Base-by-base conservation (phyloP, 2,888 invertebrate species). In the Troglohyphantes excavatus region DNA sequence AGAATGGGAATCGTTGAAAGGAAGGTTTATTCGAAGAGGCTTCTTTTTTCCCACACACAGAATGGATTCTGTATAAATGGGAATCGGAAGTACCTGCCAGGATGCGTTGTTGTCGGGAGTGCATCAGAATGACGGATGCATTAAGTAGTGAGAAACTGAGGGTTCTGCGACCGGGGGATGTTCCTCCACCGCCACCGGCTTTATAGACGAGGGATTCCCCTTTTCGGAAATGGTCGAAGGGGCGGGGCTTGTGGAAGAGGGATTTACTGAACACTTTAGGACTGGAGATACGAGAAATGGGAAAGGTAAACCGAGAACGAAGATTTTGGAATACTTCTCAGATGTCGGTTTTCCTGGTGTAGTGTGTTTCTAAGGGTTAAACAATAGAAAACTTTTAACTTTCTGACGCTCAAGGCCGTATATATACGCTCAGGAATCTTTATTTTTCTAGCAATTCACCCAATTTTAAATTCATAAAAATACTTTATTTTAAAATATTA, bases 121-220 rank as follows among this genome's bases (percentile, higher is more conserved):
- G 29, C 68, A 21, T 53, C 13, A 17, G 81, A 81, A 68, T 68
- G 68, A 81, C 13, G 53, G 61, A 81, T 81, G 81, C 68, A 81
- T 81, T 78, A 78, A 76, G 76, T 61, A 68, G 61, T 19, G 23
- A n/a, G 76, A 63, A 76, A 21, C 17, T n/a, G 76, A 11, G 21
- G 19, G 43, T 53, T 53, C 53, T 43, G 70, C 19, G 39, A 29
- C 19, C 39, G 19, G 33, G n/a, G 26, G 27, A 27, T 17, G 67
- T 67, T 67, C 19, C n/a, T n/a, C n/a, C n/a, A n/a, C n/a, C n/a
- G n/a, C n/a, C n/a, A 7, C 29, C 19, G 33, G 68, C 68, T 68
- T 68, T 19, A 53, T 53, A n/a, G 46, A 17, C 33, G 33, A 33
- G 21, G 43, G 39, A 61, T 23, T 39, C 75, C 17, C 29, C 53